These are phyloP conservation scores for Aphelenchoides fujianensis DNA, from an alignment of 1,140 invertebrate species.

Conservation along the genomic window DNA sequence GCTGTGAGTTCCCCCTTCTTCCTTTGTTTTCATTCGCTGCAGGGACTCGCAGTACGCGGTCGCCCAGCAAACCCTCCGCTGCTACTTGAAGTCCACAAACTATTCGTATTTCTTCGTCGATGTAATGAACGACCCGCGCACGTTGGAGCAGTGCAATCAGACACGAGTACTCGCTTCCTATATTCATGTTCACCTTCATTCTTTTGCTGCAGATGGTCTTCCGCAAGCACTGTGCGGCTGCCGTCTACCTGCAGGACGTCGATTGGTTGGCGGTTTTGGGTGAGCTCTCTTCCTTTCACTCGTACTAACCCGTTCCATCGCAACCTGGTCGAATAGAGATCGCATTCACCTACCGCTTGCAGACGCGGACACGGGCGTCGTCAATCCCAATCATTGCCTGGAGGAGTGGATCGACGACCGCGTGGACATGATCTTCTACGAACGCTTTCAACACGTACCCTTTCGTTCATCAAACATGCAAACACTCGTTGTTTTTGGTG, in stretches of 20 bases:
- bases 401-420: constrained; percentile 52
- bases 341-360: no score
- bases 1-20: no score
- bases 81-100: constrained; percentile 46
- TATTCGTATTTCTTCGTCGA: constrained; percentile 41
- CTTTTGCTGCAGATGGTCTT: constrained; percentile 51
- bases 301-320: no score
- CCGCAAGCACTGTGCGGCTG: constrained; percentile 51
- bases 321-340: no score
- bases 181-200: not conserved
- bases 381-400: constrained; percentile 55
- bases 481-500: constrained; percentile 33
- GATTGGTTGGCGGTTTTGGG: constrained; percentile 55
- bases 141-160: constrained; percentile 16
- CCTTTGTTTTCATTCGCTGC: no score
- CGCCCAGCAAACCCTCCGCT: constrained; percentile 43
- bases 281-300: no score
- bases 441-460: constrained; percentile 39
- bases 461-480: no score
- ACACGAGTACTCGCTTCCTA: constrained; percentile 15
- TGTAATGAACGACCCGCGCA: constrained; percentile 37
- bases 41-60: constrained; percentile 41
- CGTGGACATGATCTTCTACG: constrained; percentile 52
- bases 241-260: constrained; percentile 45
- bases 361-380: constrained; percentile 52